Percentiles rank a stretch among this genome's conserved stretches.
phyloP scores from a whole-genome alignment of 2,888 invertebrate species.

The Notodonta ziczac region DNA sequence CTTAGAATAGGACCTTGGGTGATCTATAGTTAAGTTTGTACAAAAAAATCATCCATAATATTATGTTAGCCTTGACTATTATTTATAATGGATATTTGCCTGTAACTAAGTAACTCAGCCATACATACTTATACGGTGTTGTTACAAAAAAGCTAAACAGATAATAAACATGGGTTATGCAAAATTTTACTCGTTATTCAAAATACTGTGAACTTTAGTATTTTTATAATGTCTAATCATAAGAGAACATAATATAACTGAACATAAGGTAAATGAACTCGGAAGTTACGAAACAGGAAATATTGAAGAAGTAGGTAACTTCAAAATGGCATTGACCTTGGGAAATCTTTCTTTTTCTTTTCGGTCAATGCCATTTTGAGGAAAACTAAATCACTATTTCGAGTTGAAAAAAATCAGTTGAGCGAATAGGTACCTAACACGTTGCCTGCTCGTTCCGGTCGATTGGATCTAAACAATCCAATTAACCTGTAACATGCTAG shows the following conservation, averaged over 20 bases:
- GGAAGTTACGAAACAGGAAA: neutral
- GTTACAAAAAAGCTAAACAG: too few species aligned
- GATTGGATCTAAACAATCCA: neutral
- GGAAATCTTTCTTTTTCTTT: too few species aligned
- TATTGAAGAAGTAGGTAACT: neutral
- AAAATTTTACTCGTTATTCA: too few species aligned
- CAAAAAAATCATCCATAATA: neutral
- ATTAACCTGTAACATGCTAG: neutral
- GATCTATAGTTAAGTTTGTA: neutral
- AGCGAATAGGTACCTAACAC: too few species aligned
- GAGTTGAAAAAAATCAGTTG: too few species aligned
- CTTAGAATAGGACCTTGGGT: neutral
- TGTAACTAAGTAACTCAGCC: neutral
- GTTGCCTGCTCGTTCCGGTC: too few species aligned
- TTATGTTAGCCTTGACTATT: neutral
- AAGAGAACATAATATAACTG: too few species aligned
- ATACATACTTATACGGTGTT: neutral
- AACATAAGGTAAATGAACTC: neutral
- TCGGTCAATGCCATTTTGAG: constrained; percentile 34
- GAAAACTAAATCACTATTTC: constrained; percentile 20
- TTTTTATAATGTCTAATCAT: too few species aligned
- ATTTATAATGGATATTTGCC: neutral
- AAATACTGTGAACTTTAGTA: too few species aligned
- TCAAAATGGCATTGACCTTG: too few species aligned
- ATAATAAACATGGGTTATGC: too few species aligned